phyloP scores from a whole-genome alignment of 2,797 vertebrate species.

The Echeneis naucrates region DNA sequence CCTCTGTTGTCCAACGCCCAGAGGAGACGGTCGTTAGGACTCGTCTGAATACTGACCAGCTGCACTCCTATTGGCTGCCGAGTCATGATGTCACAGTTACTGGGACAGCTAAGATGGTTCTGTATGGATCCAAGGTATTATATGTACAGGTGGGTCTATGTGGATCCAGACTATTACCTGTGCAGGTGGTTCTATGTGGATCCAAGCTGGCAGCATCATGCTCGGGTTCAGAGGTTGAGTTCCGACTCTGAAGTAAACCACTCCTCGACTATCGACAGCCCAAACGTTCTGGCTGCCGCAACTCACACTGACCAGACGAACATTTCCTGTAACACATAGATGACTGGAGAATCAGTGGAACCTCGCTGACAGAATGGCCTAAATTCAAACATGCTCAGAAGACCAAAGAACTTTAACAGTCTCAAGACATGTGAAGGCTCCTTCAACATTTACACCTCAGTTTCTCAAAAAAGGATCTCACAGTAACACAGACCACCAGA shows the following conservation, averaged over 20 bases:
- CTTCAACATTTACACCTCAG: no score
- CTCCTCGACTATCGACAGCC: slow-evolving; percentile 92
- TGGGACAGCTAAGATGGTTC: neutral
- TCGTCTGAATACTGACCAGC: slow-evolving; percentile 89
- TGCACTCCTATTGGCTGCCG: slow-evolving; percentile 91
- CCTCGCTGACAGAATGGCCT: no score
- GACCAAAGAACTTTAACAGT: no score
- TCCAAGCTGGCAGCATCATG: slow-evolving; percentile 98
- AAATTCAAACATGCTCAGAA: no score
- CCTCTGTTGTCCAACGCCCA: slow-evolving; percentile 95
- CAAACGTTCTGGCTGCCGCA: slow-evolving; percentile 97
- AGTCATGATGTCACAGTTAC: slow-evolving; percentile 44
- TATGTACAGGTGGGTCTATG: neutral
- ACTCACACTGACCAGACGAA: slow-evolving; percentile 89
- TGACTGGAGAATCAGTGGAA: neutral
- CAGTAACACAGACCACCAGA: no score
- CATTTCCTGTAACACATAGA: slow-evolving; percentile 80
- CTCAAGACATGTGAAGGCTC: no score
- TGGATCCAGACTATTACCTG: slow-evolving; percentile 83
- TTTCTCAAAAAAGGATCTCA: no score
- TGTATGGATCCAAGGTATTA: slow-evolving; percentile 53
- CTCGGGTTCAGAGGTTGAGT: slow-evolving; percentile 97
- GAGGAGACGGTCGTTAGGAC: slow-evolving; percentile 92
- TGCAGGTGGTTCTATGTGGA: slow-evolving; percentile 93
- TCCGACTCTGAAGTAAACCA: slow-evolving; percentile 95